phyloP scores from a whole-genome alignment of 2,113 vertebrate species.

The Aix galericulata region DNA sequence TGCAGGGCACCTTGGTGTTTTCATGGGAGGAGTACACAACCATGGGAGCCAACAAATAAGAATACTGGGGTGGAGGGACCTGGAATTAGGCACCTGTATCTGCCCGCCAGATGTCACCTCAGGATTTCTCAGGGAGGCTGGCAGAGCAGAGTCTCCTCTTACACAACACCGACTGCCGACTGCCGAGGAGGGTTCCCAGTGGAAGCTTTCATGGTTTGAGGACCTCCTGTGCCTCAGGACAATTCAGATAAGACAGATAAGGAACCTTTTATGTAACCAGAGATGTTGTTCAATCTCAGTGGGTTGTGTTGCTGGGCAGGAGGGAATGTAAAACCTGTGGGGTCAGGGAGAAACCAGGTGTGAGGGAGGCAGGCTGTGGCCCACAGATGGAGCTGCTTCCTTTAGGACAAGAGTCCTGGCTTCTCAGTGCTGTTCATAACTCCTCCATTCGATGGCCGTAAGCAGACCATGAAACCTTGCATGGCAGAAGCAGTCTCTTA shows the following conservation, averaged over 20 bases:
- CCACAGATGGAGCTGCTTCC: neutral
- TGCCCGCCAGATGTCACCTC: neutral
- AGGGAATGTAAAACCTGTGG: neutral
- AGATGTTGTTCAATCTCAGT: neutral
- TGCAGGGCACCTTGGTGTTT: fast-evolving
- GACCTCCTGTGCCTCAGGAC: neutral
- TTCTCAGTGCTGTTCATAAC: neutral
- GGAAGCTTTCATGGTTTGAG: neutral
- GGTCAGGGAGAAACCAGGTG: neutral
- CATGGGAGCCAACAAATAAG: neutral
- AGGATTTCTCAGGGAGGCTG: neutral
- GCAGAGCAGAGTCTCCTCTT: neutral
- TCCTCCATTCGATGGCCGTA: neutral
- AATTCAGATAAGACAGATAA: neutral
- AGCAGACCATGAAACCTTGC: neutral
- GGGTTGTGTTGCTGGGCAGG: fast-evolving
- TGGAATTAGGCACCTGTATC: neutral
- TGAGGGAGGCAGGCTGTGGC: neutral
- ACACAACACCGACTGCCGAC: fast-evolving
- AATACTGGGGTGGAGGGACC: neutral
- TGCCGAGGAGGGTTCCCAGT: neutral
- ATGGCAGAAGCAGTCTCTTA: neutral
- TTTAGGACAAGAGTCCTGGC: neutral
- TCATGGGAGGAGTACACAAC: neutral
- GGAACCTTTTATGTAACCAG: neutral